A percentile compares a stretch with the other conserved stretches of the same genome.
phyloP scores from a whole-genome alignment of 2,113 vertebrate genomes.

The Dasyurus viverrinus region DNA sequence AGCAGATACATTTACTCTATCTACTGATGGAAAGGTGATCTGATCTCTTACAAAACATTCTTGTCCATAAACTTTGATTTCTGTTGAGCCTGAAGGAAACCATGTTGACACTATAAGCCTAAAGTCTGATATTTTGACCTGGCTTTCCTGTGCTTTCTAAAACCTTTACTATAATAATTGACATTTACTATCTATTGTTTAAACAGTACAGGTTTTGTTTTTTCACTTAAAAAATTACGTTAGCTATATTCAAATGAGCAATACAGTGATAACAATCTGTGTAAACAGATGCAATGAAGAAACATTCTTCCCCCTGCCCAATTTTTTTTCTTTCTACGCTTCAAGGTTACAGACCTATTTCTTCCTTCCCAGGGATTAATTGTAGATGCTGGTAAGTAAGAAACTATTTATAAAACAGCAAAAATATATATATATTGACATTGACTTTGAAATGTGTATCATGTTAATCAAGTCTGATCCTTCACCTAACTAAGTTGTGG shows the following conservation, averaged over 20 bases:
- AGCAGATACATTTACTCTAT: conserved; percentile 18
- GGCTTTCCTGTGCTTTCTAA: conserved; percentile 8
- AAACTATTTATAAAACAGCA: neutral
- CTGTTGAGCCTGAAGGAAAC: neutral
- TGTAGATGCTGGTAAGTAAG: neutral
- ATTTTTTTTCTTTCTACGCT: neutral
- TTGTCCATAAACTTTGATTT: conserved; percentile 27
- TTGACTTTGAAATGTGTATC: conserved; percentile 27
- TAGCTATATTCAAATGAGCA: conserved; percentile 15
- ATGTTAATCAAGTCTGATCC: neutral
- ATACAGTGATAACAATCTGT: conserved; percentile 30
- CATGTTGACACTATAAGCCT: neutral
- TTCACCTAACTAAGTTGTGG: conserved; percentile 13
- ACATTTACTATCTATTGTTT: conserved; percentile 1
- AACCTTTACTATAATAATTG: neutral
- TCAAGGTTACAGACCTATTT: conserved; percentile 8
- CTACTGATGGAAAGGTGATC: conserved; percentile 3
- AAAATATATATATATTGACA: conserved; percentile 18
- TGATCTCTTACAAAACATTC: conserved; percentile 21
- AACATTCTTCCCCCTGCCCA: neutral
- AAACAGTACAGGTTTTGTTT: conserved; percentile 15
- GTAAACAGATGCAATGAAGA: conserved; percentile 22
- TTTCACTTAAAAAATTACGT: neutral
- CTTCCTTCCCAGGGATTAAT: conserved; percentile 5
- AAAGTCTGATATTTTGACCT: conserved; percentile 23